phyloP scores from a whole-genome alignment of 1,140 invertebrate species.

The Lasaia peninsularis region DNA sequence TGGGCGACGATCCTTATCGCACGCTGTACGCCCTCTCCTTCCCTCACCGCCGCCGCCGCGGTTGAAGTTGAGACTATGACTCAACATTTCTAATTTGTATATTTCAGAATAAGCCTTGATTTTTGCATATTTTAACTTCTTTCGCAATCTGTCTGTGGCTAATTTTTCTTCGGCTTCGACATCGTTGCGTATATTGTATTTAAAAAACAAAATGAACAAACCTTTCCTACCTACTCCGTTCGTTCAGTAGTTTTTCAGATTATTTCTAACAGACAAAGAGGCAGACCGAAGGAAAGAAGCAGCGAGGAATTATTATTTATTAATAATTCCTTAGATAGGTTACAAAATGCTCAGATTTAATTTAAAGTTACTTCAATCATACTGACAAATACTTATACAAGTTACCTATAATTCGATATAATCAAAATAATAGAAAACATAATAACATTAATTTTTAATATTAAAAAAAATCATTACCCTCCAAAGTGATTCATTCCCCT shows the following conservation, averaged over 20 bases:
- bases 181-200: not conserved
- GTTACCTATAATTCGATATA: not conserved
- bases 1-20: too few relatives aligned
- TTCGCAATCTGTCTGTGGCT: not conserved
- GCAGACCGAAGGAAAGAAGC: too few relatives aligned
- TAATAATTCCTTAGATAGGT: too few relatives aligned
- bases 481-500: not conserved
- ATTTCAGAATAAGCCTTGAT: not conserved
- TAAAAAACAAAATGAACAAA: not conserved
- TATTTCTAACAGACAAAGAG: too few relatives aligned
- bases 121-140: not conserved
- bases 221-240: not conserved
- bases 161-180: not conserved
- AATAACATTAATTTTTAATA: not conserved
- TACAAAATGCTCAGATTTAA: too few relatives aligned
- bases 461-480: not conserved
- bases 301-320: too few relatives aligned
- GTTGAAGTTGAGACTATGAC: too few relatives aligned
- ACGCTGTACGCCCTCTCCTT: too few relatives aligned
- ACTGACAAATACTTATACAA: not conserved
- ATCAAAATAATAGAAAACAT: not conserved
- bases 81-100: not conserved
- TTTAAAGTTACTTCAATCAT: not conserved
- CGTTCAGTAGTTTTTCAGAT: too few relatives aligned
- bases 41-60: too few relatives aligned